phyloP scores from a whole-genome alignment of 2,888 invertebrate genomes.

The Dicranocentrus wangi region DNA sequence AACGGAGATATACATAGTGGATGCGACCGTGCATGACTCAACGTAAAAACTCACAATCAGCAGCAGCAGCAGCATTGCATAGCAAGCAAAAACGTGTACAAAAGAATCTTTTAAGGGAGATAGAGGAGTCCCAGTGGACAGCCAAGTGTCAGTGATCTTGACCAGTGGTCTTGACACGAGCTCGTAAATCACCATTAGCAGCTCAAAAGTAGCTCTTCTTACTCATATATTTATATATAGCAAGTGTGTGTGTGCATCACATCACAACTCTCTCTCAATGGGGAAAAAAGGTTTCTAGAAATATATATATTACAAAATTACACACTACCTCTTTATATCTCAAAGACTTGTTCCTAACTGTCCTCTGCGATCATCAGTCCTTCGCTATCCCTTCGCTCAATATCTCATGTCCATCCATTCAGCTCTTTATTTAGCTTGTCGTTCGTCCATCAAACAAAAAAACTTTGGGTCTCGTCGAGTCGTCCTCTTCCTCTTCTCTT shows the following conservation, averaged over 20 bases:
- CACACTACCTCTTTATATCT: too few species aligned
- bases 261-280: too few species aligned
- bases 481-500: background rate
- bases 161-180: conserved; percentile 72
- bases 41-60: background rate
- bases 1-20: background rate
- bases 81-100: conserved; percentile 46
- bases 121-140: conserved; percentile 65
- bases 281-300: too few species aligned
- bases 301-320: too few species aligned
- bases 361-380: conserved; percentile 12
- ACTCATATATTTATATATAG: background rate
- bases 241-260: background rate
- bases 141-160: conserved; percentile 71
- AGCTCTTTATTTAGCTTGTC: conserved; percentile 29
- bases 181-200: conserved; percentile 73
- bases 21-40: background rate
- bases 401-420: conserved; percentile 29
- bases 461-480: background rate
- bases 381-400: background rate
- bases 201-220: conserved; percentile 56
- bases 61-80: conserved; percentile 18
- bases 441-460: conserved; percentile 14
- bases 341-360: conserved; percentile 10
- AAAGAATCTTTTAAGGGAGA: conserved; percentile 54